Evolutionary conservation across 2,888 invertebrate genomes (phyloP).

Genomic region (Erpobdella octoculata): DNA sequence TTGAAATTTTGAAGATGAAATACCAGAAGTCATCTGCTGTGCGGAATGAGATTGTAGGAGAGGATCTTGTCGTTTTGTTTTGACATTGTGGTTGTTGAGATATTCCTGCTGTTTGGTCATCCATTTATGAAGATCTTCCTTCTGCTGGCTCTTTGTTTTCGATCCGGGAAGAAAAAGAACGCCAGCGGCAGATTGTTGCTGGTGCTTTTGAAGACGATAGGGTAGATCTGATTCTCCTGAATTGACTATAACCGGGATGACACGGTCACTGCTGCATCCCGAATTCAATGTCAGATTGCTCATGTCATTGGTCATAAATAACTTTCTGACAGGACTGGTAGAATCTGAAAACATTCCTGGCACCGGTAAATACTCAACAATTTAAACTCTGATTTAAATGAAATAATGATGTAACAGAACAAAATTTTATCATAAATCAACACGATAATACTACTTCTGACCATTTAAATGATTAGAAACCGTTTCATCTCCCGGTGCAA

Average conservation of each 20-base stretch:
- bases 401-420: not conserved
- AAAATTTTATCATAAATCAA: not conserved
- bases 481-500: not conserved
- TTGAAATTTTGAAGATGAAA: not conserved
- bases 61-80: not conserved
- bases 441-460: not conserved
- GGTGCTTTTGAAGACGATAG: too few relatives aligned
- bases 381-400: too few relatives aligned
- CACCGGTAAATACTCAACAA: too few relatives aligned
- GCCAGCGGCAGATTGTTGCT: not conserved
- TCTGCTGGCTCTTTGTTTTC: conserved; percentile 41
- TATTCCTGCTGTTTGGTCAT: conserved; percentile 77
- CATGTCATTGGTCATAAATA: not conserved
- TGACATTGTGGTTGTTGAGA: not conserved
- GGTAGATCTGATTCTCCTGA: not conserved
- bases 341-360: not conserved
- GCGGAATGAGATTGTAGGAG: not conserved
- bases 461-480: not conserved
- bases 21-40: not conserved
- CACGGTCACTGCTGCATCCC: not conserved
- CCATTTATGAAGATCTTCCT: conserved; percentile 83
- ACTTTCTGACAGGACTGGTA: not conserved
- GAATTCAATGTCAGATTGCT: conserved; percentile 12
- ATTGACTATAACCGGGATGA: not conserved
- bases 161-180: not conserved